A percentile compares a stretch with the other conserved stretches of the same genome.
Evolutionary conservation across 2,888 invertebrate species (phyloP).

Genomic region (Drosophila putrida): DNA sequence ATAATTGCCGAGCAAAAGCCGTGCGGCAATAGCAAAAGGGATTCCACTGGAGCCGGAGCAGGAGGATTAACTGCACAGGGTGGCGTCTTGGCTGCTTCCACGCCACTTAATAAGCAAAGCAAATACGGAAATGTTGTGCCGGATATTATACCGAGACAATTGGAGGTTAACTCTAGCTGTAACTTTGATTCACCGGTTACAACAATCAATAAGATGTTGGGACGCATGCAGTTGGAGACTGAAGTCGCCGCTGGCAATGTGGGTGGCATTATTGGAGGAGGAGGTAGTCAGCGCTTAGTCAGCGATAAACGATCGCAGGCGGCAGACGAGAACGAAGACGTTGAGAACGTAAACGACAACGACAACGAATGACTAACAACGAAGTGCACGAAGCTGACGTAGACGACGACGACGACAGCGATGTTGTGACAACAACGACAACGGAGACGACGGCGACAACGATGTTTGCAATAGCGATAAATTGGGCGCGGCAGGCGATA

Average conservation of each 20-base stretch:
- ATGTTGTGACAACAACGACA: constrained; percentile 8
- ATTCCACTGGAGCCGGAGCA: neutral
- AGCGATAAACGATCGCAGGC: constrained; percentile 45
- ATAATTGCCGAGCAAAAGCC: constrained; percentile 87
- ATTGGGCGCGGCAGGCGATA: constrained; percentile 67
- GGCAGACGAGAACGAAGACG: constrained; percentile 9
- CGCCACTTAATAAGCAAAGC: constrained; percentile 46
- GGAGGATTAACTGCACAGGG: constrained; percentile 5
- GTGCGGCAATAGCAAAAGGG: neutral
- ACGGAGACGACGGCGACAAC: constrained; percentile 18
- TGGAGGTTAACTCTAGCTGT: constrained; percentile 23
- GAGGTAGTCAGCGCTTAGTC: constrained; percentile 55
- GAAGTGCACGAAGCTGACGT: constrained; percentile 19
- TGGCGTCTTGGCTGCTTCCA: constrained; percentile 50
- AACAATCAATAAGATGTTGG: constrained; percentile 80
- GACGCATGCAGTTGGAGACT: constrained; percentile 71
- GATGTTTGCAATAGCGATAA: constrained; percentile 63
- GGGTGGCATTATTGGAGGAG: constrained; percentile 10
- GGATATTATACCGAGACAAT: constrained; percentile 85
- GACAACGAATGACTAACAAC: constrained; percentile 34
- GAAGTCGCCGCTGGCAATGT: neutral
- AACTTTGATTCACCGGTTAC: constrained; percentile 81
- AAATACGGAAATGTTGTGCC: constrained; percentile 69
- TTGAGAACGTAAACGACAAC: constrained; percentile 23
- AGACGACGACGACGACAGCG: constrained; percentile 29